A percentile compares a stretch with the other conserved stretches of the same genome.
phyloP scores from a whole-genome alignment of 2,888 invertebrate species.

The Platynereis dumerilii region DNA sequence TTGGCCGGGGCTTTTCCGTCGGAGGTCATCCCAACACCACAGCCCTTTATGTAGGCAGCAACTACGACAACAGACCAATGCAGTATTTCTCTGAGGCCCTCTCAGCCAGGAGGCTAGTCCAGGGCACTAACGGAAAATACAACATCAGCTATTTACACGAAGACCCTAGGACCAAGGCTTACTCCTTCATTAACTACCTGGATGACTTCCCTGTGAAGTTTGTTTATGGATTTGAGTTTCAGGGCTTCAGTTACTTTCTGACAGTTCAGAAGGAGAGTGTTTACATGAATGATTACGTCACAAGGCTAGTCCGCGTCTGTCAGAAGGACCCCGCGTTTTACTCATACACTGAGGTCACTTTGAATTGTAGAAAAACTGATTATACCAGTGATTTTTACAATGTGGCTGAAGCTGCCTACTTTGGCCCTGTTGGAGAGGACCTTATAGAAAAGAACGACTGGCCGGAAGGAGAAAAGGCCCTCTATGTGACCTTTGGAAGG shows the following conservation, averaged over 20 bases:
- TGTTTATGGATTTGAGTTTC: constrained; percentile 50
- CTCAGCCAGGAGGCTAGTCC: constrained; percentile 26
- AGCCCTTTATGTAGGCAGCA: constrained; percentile 39
- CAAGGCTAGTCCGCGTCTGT: constrained; percentile 57
- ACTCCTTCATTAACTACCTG: too few species aligned
- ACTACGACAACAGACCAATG: constrained; percentile 36
- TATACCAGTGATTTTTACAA: constrained; percentile 28
- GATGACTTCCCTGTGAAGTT: constrained; percentile 43
- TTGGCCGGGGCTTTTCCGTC: constrained; percentile 11
- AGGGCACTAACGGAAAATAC: constrained; percentile 1
- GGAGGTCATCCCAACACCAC: not conserved
- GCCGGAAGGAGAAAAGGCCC: constrained; percentile 20
- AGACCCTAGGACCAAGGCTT: constrained; percentile 8
- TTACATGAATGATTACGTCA: constrained; percentile 31
- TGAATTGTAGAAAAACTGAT: constrained; percentile 41
- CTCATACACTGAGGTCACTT: constrained; percentile 59
- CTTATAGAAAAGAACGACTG: constrained; percentile 15
- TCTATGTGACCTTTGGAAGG: constrained; percentile 31
- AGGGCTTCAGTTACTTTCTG: constrained; percentile 50
- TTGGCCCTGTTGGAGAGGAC: constrained; percentile 30
- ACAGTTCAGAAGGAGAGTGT: constrained; percentile 49
- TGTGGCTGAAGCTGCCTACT: constrained; percentile 33
- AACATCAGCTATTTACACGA: constrained; percentile 24
- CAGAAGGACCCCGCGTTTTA: constrained; percentile 46
- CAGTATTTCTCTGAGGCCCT: constrained; percentile 34